Conservation (phyloP, 2,797 vertebrate species). For the Aphelocoma californica region DNA sequence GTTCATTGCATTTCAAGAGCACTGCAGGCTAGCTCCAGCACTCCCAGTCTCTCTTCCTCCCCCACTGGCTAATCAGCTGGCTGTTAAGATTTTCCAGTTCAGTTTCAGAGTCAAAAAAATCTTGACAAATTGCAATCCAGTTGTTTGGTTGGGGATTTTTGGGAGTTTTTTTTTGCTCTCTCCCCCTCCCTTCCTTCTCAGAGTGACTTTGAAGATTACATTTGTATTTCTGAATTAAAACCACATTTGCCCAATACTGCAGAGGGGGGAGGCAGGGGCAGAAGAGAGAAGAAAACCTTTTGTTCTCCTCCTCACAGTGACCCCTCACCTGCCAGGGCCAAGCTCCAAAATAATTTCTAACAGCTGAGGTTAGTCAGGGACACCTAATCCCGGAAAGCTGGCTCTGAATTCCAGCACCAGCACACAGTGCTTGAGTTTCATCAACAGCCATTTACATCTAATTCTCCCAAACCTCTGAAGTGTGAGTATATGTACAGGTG, state of each 20-base stretch:
- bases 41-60: not conserved
- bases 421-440: not conserved
- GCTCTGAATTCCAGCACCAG: slow-evolving; percentile 31
- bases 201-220: slow-evolving; percentile 15
- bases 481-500: not conserved
- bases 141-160: not conserved
- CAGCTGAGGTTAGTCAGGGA: slow-evolving; percentile 55
- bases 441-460: not conserved
- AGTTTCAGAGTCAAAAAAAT: not conserved
- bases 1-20: not conserved
- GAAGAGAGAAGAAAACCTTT: slow-evolving; percentile 39
- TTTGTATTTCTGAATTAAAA: slow-evolving; percentile 61
- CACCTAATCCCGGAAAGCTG: slow-evolving; percentile 54
- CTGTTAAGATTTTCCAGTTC: not conserved
- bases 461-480: not conserved
- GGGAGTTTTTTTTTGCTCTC: not conserved
- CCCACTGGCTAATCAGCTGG: not conserved
- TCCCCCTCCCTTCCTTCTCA: not conserved
- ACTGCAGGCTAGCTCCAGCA: not conserved
- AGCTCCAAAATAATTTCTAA: slow-evolving; percentile 54
- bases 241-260: not conserved
- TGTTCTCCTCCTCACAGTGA: slow-evolving; percentile 39
- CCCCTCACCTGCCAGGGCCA: slow-evolving; percentile 47
- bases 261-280: not conserved
- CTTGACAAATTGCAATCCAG: not conserved